phyloP scores from a whole-genome alignment of 2,113 vertebrate species.

The Oceanodroma tethys region DNA sequence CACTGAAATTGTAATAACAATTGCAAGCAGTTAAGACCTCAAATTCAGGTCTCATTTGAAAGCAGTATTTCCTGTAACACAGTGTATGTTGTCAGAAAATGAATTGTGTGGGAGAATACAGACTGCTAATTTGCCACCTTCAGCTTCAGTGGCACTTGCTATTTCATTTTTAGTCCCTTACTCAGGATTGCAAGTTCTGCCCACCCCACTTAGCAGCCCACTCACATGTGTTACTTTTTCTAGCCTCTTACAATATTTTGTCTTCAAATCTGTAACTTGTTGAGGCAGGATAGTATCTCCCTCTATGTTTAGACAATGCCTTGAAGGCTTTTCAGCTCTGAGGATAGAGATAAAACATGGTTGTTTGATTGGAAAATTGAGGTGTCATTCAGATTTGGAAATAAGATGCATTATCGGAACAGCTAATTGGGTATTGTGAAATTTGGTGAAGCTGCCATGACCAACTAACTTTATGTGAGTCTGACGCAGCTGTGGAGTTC shows the following conservation, averaged over 20 bases:
- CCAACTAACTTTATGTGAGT: background rate
- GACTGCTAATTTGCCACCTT: background rate
- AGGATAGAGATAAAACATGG: background rate
- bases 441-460: background rate
- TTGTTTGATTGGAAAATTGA: background rate
- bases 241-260: background rate
- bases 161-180: background rate
- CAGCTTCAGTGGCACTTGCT: background rate
- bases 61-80: background rate
- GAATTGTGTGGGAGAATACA: background rate
- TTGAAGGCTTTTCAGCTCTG: background rate
- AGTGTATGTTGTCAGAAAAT: background rate
- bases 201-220: background rate
- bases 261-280: background rate
- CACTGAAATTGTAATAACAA: background rate
- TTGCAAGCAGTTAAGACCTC: background rate
- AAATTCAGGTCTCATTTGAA: conserved; percentile 3
- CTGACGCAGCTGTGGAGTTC: background rate
- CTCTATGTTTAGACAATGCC: background rate
- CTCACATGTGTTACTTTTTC: background rate
- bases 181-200: background rate
- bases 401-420: background rate
- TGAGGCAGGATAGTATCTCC: background rate
- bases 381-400: background rate
- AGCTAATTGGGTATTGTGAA: background rate